A percentile compares a stretch with the other conserved stretches of the same genome.
Conservation (phyloP, 2,888 invertebrate species). For the Meteorus colon region DNA sequence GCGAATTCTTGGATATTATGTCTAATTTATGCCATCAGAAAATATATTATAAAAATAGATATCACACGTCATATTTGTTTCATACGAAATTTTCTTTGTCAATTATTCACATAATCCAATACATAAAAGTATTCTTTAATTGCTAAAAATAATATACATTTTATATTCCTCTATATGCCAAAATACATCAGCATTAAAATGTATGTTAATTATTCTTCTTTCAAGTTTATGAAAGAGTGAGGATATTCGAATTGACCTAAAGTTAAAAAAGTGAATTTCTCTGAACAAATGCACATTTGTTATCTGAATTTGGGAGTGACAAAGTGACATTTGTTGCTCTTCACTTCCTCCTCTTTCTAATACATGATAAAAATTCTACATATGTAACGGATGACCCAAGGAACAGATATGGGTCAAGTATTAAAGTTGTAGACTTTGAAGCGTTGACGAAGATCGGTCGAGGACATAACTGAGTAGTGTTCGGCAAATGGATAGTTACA, state of each 20-base stretch:
- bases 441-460: not conserved
- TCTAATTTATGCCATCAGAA: not conserved
- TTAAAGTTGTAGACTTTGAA: not conserved
- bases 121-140: not conserved
- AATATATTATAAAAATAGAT: too few relatives aligned
- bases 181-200: not conserved
- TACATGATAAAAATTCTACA: too few relatives aligned
- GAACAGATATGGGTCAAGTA: too few relatives aligned
- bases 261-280: too few relatives aligned
- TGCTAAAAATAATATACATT: not conserved
- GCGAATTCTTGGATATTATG: conserved; percentile 39
- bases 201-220: not conserved
- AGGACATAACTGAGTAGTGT: conserved; percentile 43
- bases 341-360: too few relatives aligned
- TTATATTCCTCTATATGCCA: not conserved
- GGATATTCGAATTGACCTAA: too few relatives aligned
- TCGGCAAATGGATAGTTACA: conserved; percentile 63
- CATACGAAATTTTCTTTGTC: not conserved
- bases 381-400: too few relatives aligned
- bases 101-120: not conserved
- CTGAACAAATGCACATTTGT: too few relatives aligned
- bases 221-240: too few relatives aligned
- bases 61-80: not conserved
- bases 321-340: too few relatives aligned
- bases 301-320: too few relatives aligned